These are phyloP conservation scores for Sinocyclocheilus anshuiensis DNA, from an alignment of 2,113 vertebrate species.

Conservation along the genomic window DNA sequence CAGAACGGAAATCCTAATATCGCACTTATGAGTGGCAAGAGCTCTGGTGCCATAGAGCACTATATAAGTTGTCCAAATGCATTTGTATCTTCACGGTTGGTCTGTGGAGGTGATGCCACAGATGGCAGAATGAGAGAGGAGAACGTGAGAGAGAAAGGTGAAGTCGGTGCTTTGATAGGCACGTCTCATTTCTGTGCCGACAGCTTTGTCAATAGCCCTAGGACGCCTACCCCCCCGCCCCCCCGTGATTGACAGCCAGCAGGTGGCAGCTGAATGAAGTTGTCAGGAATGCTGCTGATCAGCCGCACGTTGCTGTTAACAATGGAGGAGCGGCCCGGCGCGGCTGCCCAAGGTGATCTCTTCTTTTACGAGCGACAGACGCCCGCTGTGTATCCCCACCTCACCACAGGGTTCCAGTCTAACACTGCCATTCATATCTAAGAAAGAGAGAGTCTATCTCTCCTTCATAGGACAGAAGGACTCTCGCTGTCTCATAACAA, in stretches of 20 bases:
- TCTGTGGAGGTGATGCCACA: constrained; percentile 49
- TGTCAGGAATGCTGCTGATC: constrained; percentile 74
- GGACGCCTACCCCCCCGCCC: constrained; percentile 65
- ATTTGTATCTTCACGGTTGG: constrained; percentile 29
- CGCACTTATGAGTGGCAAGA: not conserved
- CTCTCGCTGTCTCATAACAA: not conserved
- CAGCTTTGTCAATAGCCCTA: constrained; percentile 79
- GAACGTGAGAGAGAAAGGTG: constrained; percentile 58
- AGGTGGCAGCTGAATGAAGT: constrained; percentile 81
- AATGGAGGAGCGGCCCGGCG: constrained; percentile 68
- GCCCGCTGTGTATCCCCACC: constrained; percentile 49
- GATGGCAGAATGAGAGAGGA: constrained; percentile 37
- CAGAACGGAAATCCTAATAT: constrained; percentile 24
- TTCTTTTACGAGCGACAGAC: constrained; percentile 69
- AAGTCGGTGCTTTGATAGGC: constrained; percentile 70
- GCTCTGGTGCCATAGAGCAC: not conserved
- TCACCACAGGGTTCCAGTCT: constrained; percentile 54
- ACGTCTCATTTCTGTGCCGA: constrained; percentile 76
- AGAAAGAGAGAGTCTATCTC: constrained; percentile 33
- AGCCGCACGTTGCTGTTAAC: constrained; percentile 69
- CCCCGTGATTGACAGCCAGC: constrained; percentile 82
- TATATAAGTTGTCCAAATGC: constrained; percentile 37
- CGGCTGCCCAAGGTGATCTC: constrained; percentile 76
- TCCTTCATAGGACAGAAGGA: constrained; percentile 31
- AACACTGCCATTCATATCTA: constrained; percentile 56